Base-by-base conservation (phyloP, 2,888 invertebrate genomes). In the Diaphora mendica region DNA sequence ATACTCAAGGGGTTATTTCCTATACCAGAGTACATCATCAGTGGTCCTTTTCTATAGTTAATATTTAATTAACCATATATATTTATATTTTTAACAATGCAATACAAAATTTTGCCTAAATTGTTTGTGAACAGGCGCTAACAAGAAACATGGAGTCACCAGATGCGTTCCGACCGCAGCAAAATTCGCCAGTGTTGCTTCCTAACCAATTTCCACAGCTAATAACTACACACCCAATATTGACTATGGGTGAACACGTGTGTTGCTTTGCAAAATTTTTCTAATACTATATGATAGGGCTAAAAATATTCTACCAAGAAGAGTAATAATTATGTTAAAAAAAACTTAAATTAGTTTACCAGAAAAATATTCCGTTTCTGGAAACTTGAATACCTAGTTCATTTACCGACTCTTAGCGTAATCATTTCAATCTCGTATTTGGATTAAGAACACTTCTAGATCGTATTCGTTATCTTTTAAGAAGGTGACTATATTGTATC, bases 201-300 rank as follows among this genome's bases (percentile, higher is more conserved):
- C 17, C 30, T 83, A 85, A 85, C 83, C 71, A 72, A 39, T 67
- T 59, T 75, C 71, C 20, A 74, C 71, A 70, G 83, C 82, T 80
- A 79, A 67, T 79, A 83, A 83, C 68, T 71, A 17, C 44, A 80
- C 76, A 72, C 84, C 77, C 84, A 75, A 72, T 66, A 74, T 77
- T 2, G 82, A 85, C 84, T n/a, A 0, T 79, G 83, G 85, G 76
- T 72, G 75, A 68, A 13, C 4, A 17, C 33, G 62, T 62, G 62
- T 62, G 30, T 30, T 68, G 74, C 71, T 74, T 74, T 13, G 9
- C n/a, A 44, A 64, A 73, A 44, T 13, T 30, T 62, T 17, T 17
- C 1, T 30, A 62, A 17, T 62, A 8, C 2, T 0, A 1, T 51
- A 51, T 51, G 23, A 51, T 23, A 51, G 8, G 23, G 23, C 8